These are phyloP conservation scores for Drosophila robusta DNA, from an alignment of 2,888 invertebrate species.

Conservation along the genomic window DNA sequence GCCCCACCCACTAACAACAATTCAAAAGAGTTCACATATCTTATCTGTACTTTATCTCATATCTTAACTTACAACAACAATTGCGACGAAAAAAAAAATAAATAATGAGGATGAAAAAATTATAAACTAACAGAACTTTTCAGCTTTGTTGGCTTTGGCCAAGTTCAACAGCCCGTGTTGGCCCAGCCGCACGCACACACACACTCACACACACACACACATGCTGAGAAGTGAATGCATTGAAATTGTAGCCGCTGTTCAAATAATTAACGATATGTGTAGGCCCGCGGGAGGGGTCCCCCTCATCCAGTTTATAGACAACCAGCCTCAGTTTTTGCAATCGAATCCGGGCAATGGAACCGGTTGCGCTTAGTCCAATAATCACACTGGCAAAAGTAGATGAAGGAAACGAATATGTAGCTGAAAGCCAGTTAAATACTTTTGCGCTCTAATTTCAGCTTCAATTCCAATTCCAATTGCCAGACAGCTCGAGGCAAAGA, in stretches of 20 bases:
- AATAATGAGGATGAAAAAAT: neutral
- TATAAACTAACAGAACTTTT: slow-evolving; percentile 28
- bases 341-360: slow-evolving; percentile 43
- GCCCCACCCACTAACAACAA: neutral
- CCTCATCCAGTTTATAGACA: slow-evolving; percentile 5
- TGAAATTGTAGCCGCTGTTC: slow-evolving; percentile 29
- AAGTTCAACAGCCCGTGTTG: slow-evolving; percentile 47
- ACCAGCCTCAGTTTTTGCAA: slow-evolving; percentile 47
- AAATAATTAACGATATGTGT: slow-evolving; percentile 26
- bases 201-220: neutral
- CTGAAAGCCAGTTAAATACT: slow-evolving; percentile 27
- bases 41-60: slow-evolving; percentile 26
- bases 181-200: slow-evolving; percentile 1
- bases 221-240: slow-evolving; percentile 20
- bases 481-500: slow-evolving; percentile 6
- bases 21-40: slow-evolving; percentile 17
- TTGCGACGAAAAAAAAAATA: slow-evolving; percentile 10
- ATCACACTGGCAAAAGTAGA: neutral
- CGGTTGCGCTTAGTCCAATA: slow-evolving; percentile 40
- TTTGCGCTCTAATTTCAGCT: slow-evolving; percentile 42
- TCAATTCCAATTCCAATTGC: slow-evolving; percentile 21
- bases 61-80: slow-evolving; percentile 26
- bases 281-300: no score
- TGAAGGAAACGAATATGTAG: neutral
- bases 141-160: slow-evolving; percentile 34